Base-by-base conservation (phyloP, 2,113 vertebrate genomes). In the Miniopterus natalensis region DNA sequence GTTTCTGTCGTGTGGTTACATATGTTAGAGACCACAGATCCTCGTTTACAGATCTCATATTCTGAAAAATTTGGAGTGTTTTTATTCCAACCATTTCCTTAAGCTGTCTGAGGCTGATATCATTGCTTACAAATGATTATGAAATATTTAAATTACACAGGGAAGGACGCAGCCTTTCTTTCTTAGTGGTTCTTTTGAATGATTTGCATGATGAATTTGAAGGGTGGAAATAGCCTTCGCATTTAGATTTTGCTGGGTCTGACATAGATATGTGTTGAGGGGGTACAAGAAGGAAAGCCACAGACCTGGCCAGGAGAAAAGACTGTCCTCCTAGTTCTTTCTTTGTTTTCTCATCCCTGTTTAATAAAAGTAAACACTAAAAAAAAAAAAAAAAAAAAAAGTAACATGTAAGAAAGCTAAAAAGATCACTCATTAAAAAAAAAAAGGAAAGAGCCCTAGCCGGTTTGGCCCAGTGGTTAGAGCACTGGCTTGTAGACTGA, bases 121-220 rank as follows among this genome's bases (percentile, higher is more conserved):
- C 77, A 88, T 66, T 84, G 53, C 77, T 79, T 88, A 84, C 36
- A 89, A 84, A 91, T 88, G 53, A 90, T 87, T 49, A 63, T 66
- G 47, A 88, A 59, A 59, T 66, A 93, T 78, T 84, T 65, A 88
- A 95, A 93, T 79, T 92, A 94, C 53, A 81, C 29, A 77, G 95
- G 45, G 55, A 84, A 84, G 4, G 47, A 84, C 7, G 66, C 57
- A 93, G 25, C 77, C 65, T 83, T 73, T 66, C 51, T 92, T 89
- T 71, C 53, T 93, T 40, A 31, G 74, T 75, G 65, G 66, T 90
- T 92, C 57, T 86, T 92, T 85, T 53, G 65, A 75, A 85, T 85
- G 55, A 74, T 21, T 73, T 88, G 57, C 63, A 51, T 61, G n/a
- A 51, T 65, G 51, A 68, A 75, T 92, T 90, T 74, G 61, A 53